Base-by-base conservation (phyloP, 2,888 invertebrate species). In the Caenorhabditis doughertyi region DNA sequence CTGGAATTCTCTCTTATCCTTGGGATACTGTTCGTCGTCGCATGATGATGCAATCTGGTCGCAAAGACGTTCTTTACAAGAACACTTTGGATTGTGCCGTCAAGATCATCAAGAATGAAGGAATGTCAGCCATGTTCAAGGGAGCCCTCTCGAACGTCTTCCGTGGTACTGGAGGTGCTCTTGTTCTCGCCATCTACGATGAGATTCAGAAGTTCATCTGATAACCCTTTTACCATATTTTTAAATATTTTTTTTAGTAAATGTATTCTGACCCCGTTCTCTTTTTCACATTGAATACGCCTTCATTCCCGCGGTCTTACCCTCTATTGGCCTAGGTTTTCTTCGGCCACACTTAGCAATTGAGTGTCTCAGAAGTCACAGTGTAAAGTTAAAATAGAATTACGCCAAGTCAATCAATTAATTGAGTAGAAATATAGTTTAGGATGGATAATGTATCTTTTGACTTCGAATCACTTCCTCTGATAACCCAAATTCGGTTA, bases 41-140 rank as follows among this genome's bases (percentile, higher is more conserved):
- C 93, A 97, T 98, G 97, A 98, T 98, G 97, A 98, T 98, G 97
- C 97, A 97, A 94, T 97, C 97, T 89, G 96, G 96, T 68, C 95
- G 95, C 86, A 95, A 95, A 94, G 96, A 96, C 71, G 94, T 96
- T 88, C 93, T 96, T 90, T 97, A 97, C 95, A 97, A 96, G 94
- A 95, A 94, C 93, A 97, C 97, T 70, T 91, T 96, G 84, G 96
- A 98, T 93, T 98, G 97, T 94, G 96, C 97, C 95, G 91, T 94
- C 74, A 95, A 96, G 93, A 96, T 97, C 92, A 94, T 95, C 92
- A 95, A 95, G 93, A 93, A 94, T 67, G 97, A 98, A 93, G 98
- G 97, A 70, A 72, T 92, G 5, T 92, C 93, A 76, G 96, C 97
- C 90, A 96, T 98, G 95, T 97, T 97, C 95, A 97, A 97, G 94